Conservation (phyloP, 1,140 invertebrate genomes). For the Dinothrombium tinctorium region DNA sequence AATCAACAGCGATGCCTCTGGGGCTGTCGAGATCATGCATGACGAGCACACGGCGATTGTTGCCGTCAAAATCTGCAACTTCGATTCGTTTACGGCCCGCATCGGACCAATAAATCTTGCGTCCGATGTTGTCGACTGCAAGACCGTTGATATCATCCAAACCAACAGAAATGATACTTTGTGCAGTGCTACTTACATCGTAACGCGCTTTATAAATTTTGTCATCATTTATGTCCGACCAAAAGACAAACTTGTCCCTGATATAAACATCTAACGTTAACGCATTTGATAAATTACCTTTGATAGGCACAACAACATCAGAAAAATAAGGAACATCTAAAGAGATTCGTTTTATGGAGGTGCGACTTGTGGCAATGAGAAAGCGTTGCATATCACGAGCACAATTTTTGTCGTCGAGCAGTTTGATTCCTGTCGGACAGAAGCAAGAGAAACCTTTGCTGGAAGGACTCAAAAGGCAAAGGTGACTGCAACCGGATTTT, state of each 20-base stretch:
- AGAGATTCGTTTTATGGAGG: slow-evolving; percentile 56
- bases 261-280: slow-evolving; percentile 7
- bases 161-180: slow-evolving; percentile 49
- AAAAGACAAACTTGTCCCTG: slow-evolving; percentile 3
- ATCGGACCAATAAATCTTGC: slow-evolving; percentile 73
- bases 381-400: slow-evolving; percentile 38
- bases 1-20: slow-evolving; percentile 6
- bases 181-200: slow-evolving; percentile 27
- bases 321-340: slow-evolving; percentile 60
- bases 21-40: slow-evolving; percentile 46
- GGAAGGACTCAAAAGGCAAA: slow-evolving; percentile 33
- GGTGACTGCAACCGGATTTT: slow-evolving; percentile 44
- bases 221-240: slow-evolving; percentile 8
- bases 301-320: slow-evolving; percentile 52
- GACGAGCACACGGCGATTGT: slow-evolving; percentile 56
- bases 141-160: slow-evolving; percentile 76
- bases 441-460: slow-evolving; percentile 44
- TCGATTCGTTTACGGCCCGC: slow-evolving; percentile 63
- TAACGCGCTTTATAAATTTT: slow-evolving; percentile 5
- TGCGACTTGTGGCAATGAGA: slow-evolving; percentile 51
- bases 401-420: slow-evolving; percentile 71
- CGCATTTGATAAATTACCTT: slow-evolving; percentile 9
- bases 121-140: slow-evolving; percentile 37
- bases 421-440: slow-evolving; percentile 71
- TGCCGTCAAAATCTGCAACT: slow-evolving; percentile 51